Conservation (phyloP, 2,797 vertebrate species). For the Sebastiscus albofasciatus region DNA sequence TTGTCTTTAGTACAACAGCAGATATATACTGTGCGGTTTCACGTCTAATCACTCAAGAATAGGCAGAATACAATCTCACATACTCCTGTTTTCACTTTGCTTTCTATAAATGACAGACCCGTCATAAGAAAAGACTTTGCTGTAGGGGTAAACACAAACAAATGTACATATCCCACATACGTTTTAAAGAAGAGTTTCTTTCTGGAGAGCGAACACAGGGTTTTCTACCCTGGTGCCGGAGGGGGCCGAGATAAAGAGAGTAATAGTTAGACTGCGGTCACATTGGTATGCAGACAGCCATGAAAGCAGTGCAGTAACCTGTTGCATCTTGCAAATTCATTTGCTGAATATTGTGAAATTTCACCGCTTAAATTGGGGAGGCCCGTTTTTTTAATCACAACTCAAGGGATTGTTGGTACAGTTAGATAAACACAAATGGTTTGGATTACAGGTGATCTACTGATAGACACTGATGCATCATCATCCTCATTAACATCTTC, state of each 20-base stretch:
- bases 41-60: neutral
- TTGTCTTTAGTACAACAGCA: conserved; percentile 23
- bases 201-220: conserved; percentile 81
- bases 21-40: neutral
- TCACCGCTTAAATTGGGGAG: conserved; percentile 68
- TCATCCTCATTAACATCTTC: neutral
- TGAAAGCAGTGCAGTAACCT: conserved; percentile 81
- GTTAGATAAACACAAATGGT: conserved; percentile 37
- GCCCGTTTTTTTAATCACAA: conserved; percentile 39
- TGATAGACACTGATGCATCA: conserved; percentile 2
- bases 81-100: neutral
- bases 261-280: conserved; percentile 87
- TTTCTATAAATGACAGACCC: conserved; percentile 50
- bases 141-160: conserved; percentile 83
- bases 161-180: conserved; percentile 74
- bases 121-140: conserved; percentile 66
- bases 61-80: neutral
- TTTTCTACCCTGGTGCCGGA: conserved; percentile 81
- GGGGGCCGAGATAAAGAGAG: conserved; percentile 82
- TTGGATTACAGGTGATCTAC: conserved; percentile 4
- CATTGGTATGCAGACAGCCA: conserved; percentile 86
- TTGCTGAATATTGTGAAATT: conserved; percentile 83
- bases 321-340: conserved; percentile 88
- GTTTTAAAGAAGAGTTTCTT: conserved; percentile 63
- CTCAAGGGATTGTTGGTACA: conserved; percentile 3